A percentile compares a stretch with the other conserved stretches of the same genome.
These are phyloP conservation scores for Eciton burchellii DNA, from an alignment of 1,140 invertebrate species.

Conservation along the genomic window DNA sequence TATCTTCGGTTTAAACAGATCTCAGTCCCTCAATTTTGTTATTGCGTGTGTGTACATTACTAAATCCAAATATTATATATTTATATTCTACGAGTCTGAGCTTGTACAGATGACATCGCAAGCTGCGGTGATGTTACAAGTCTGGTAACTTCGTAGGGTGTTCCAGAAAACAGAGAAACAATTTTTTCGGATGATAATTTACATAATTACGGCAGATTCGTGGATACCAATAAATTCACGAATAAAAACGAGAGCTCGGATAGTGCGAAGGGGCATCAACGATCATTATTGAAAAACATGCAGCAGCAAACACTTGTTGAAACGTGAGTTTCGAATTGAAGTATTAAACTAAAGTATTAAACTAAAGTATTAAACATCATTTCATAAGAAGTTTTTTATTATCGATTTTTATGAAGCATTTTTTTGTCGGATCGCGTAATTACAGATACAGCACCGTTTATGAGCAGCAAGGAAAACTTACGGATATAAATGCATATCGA, in stretches of 20 bases:
- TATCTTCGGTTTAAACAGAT: too few species aligned
- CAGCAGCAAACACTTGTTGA: conserved; percentile 64
- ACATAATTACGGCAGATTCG: conserved; percentile 41
- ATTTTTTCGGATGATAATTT: conserved; percentile 16
- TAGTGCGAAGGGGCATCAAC: conserved; percentile 37
- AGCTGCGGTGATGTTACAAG: too few species aligned
- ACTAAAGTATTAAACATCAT: too few species aligned
- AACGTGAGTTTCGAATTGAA: conserved; percentile 40
- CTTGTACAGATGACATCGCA: too few species aligned
- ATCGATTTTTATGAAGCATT: neutral
- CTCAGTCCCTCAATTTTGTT: too few species aligned
- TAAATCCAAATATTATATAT: too few species aligned
- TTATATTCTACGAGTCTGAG: too few species aligned
- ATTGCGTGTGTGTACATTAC: too few species aligned
- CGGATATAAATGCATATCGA: conserved; percentile 60
- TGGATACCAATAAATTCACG: conserved; percentile 16
- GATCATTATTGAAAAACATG: conserved; percentile 25
- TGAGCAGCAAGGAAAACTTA: conserved; percentile 66
- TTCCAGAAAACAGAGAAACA: neutral
- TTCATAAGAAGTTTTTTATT: neutral
- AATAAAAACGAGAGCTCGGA: conserved; percentile 36
- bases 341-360: too few species aligned
- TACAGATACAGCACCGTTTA: conserved; percentile 74
- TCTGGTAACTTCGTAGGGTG: conserved; percentile 16
- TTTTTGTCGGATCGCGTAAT: neutral